Percentiles rank a stretch among this genome's conserved stretches.
Evolutionary conservation across 2,113 vertebrate genomes (phyloP).

Genomic region (Clarias batrachus): DNA sequence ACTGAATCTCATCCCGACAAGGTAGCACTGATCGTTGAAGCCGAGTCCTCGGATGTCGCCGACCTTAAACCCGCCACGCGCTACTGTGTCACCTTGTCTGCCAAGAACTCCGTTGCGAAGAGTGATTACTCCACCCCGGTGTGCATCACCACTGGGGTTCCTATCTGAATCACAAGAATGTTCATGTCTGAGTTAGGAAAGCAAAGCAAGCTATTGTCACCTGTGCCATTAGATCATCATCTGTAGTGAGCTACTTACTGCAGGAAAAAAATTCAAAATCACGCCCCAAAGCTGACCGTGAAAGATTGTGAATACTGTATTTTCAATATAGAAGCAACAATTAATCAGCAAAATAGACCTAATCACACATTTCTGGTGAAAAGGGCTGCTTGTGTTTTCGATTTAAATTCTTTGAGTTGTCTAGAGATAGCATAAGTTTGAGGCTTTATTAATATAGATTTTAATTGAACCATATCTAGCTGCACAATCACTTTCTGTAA

Average conservation of each 20-base stretch:
- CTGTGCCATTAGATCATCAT: slow-evolving; percentile 1
- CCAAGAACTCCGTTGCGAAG: slow-evolving; percentile 51
- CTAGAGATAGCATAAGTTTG: neutral
- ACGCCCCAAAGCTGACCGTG: neutral
- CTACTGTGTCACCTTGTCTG: slow-evolving; percentile 66
- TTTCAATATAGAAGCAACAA: neutral
- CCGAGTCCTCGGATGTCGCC: slow-evolving; percentile 47
- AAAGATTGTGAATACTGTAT: neutral
- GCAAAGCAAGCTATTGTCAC: slow-evolving; percentile 46
- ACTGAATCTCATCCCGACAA: neutral
- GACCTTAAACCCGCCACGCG: slow-evolving; percentile 60
- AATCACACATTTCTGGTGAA: neutral
- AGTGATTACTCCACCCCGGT: slow-evolving; percentile 58
- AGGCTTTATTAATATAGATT: neutral
- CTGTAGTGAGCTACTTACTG: neutral
- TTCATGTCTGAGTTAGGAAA: slow-evolving; percentile 2
- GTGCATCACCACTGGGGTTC: slow-evolving; percentile 56
- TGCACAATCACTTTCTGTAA: slow-evolving; percentile 45
- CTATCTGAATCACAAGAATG: slow-evolving; percentile 7
- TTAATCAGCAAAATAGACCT: neutral
- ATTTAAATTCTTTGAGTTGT: slow-evolving; percentile 44
- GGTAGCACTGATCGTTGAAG: slow-evolving; percentile 43
- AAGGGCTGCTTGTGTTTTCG: slow-evolving; percentile 33
- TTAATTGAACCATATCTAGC: neutral
- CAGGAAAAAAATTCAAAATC: neutral